Conservation (phyloP, 2,797 vertebrate species). For the Mormyrus hasselquistii region DNA sequence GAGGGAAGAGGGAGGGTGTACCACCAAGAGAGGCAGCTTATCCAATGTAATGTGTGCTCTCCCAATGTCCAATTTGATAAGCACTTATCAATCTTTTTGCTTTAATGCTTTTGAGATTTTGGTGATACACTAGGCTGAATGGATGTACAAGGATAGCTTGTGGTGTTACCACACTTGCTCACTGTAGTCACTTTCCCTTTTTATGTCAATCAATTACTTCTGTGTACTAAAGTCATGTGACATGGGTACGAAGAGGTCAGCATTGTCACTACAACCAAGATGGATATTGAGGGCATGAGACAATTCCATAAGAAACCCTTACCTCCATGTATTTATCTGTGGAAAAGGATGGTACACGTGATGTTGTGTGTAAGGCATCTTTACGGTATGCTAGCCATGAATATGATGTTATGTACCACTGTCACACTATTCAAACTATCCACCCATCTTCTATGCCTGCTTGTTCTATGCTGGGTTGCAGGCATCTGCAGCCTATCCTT, state of each 20-base stretch:
- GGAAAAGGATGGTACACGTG: neutral
- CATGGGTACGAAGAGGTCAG: neutral
- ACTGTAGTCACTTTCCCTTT: neutral
- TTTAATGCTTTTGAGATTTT: neutral
- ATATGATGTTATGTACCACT: neutral
- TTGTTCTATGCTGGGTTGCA: neutral
- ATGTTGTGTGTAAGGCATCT: neutral
- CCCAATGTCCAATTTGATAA: neutral
- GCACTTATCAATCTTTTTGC: neutral
- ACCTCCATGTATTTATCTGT: neutral
- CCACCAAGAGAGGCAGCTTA: neutral
- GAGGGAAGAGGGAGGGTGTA: neutral
- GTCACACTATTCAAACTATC: neutral
- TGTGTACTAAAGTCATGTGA: neutral
- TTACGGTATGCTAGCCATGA: neutral
- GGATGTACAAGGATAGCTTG: neutral
- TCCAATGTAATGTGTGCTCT: neutral
- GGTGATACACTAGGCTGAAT: neutral
- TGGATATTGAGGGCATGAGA: neutral
- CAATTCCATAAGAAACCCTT: neutral
- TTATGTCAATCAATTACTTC: neutral
- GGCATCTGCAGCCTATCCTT: neutral
- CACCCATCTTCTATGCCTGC: neutral
- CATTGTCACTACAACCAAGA: neutral
- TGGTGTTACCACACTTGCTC: neutral